Percentiles rank a stretch among this genome's conserved stretches.
phyloP scores from a whole-genome alignment of 2,797 vertebrate species.

The Phrynocephalus guinanensis region DNA sequence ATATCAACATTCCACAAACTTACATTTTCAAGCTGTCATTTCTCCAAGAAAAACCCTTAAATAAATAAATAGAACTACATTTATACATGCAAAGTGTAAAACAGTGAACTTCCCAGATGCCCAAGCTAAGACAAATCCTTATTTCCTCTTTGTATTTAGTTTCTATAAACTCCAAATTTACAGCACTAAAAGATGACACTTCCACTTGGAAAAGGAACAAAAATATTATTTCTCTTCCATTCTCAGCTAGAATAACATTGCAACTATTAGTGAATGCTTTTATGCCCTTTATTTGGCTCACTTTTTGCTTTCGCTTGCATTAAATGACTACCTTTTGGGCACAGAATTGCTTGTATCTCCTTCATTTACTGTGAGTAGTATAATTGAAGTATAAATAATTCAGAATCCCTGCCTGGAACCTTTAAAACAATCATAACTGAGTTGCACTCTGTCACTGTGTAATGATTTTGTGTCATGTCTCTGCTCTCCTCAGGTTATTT shows the following conservation, averaged over 20 bases:
- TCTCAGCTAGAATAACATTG: background rate
- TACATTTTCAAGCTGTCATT: no score
- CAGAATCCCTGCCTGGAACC: conserved; percentile 13
- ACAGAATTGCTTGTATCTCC: background rate
- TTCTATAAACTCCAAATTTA: background rate
- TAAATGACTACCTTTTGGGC: background rate
- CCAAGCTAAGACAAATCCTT: background rate
- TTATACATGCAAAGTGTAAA: background rate
- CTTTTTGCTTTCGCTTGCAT: background rate
- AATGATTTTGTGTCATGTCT: conserved; percentile 18
- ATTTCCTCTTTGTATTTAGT: background rate
- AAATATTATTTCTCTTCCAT: background rate
- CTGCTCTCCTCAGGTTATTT: conserved; percentile 10
- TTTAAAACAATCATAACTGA: conserved; percentile 19
- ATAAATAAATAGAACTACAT: background rate
- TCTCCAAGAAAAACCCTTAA: background rate
- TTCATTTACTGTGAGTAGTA: conserved; percentile 1
- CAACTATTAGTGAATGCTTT: background rate
- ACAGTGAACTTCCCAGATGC: background rate
- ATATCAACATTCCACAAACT: no score
- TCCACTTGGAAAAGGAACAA: background rate
- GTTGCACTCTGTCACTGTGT: conserved; percentile 17
- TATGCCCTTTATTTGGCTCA: background rate
- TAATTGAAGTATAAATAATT: conserved; percentile 36
- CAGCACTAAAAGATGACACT: background rate